Percentiles rank a stretch among this genome's conserved stretches.
These are phyloP conservation scores for Enchytraeus crypticus DNA, from an alignment of 2,888 invertebrate species.

Conservation along the genomic window DNA sequence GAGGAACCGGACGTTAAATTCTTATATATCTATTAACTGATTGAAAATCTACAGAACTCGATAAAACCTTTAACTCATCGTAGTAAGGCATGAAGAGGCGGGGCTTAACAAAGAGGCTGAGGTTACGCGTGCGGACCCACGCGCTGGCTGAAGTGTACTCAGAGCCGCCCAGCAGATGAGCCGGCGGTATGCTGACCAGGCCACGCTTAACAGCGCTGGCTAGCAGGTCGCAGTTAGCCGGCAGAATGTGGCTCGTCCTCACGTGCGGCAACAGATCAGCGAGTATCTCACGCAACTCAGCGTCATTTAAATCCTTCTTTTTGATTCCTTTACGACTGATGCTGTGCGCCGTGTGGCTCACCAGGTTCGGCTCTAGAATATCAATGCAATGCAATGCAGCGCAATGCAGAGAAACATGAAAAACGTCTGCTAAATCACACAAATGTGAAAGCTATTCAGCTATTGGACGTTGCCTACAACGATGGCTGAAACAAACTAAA, in stretches of 20 bases:
- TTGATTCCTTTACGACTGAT: slow-evolving; percentile 75
- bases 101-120: slow-evolving; percentile 61
- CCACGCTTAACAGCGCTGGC: slow-evolving; percentile 60
- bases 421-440: too few relatives aligned
- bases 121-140: slow-evolving; percentile 45
- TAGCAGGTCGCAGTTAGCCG: slow-evolving; percentile 59
- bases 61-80: slow-evolving; percentile 76
- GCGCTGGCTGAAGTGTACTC: slow-evolving; percentile 36
- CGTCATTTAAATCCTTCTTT: slow-evolving; percentile 71
- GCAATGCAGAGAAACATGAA: too few relatives aligned
- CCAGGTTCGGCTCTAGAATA: slow-evolving; percentile 74
- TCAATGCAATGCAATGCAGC: not conserved
- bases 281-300: slow-evolving; percentile 73
- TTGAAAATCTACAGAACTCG: not conserved
- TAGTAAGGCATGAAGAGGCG: slow-evolving; percentile 87
- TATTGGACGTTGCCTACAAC: too few relatives aligned
- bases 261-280: slow-evolving; percentile 75
- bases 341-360: slow-evolving; percentile 85
- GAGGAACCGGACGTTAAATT: too few relatives aligned
- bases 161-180: slow-evolving; percentile 62
- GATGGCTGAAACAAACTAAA: not conserved
- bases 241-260: slow-evolving; percentile 79
- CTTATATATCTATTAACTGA: too few relatives aligned
- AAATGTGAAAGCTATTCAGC: too few relatives aligned
- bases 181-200: slow-evolving; percentile 68